phyloP scores from a whole-genome alignment of 1,140 invertebrate species.

The Drosophila trapezifrons region DNA sequence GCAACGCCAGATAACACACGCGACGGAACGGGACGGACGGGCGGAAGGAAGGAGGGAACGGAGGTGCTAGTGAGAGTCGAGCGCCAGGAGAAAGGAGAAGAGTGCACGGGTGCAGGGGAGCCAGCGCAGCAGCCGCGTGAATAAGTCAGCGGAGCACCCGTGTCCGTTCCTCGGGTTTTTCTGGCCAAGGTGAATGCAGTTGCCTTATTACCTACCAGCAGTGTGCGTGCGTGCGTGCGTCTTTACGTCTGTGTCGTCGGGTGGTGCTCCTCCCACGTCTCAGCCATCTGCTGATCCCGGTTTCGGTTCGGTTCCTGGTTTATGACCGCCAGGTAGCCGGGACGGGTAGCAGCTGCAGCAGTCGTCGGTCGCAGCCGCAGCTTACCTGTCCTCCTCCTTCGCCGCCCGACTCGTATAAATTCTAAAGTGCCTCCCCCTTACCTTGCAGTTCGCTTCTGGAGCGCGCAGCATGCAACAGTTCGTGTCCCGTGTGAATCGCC shows the following conservation, averaged over 20 bases:
- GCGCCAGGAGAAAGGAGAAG: slow-evolving; percentile 33
- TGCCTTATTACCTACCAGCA: slow-evolving; percentile 17
- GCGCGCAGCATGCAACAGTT: slow-evolving; percentile 58
- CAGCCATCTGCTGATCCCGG: slow-evolving; percentile 20
- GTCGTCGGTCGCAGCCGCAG: not conserved
- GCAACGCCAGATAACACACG: slow-evolving; percentile 50
- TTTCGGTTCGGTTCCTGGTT: slow-evolving; percentile 32
- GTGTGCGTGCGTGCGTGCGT: slow-evolving; percentile 18
- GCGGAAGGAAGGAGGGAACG: slow-evolving; percentile 32
- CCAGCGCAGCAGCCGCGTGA: slow-evolving; percentile 66
- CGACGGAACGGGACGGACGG: slow-evolving; percentile 44
- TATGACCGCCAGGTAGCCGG: slow-evolving; percentile 48
- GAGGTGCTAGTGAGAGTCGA: slow-evolving; percentile 16
- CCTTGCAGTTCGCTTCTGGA: slow-evolving; percentile 55
- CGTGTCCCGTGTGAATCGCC: slow-evolving; percentile 47
- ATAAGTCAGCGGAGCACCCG: slow-evolving; percentile 74
- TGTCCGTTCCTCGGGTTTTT: slow-evolving; percentile 11
- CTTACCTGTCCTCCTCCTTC: slow-evolving; percentile 18
- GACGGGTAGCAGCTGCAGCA: slow-evolving; percentile 25
- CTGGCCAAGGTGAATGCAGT: slow-evolving; percentile 71
- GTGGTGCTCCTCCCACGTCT: slow-evolving; percentile 11
- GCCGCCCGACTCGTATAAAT: slow-evolving; percentile 38
- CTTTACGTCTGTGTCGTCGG: slow-evolving; percentile 7
- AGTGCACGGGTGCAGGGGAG: slow-evolving; percentile 25
- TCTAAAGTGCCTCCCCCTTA: slow-evolving; percentile 46